A percentile compares a stretch with the other conserved stretches of the same genome.
Conservation (phyloP, 2,113 vertebrate genomes). For the Scolopax mira region DNA sequence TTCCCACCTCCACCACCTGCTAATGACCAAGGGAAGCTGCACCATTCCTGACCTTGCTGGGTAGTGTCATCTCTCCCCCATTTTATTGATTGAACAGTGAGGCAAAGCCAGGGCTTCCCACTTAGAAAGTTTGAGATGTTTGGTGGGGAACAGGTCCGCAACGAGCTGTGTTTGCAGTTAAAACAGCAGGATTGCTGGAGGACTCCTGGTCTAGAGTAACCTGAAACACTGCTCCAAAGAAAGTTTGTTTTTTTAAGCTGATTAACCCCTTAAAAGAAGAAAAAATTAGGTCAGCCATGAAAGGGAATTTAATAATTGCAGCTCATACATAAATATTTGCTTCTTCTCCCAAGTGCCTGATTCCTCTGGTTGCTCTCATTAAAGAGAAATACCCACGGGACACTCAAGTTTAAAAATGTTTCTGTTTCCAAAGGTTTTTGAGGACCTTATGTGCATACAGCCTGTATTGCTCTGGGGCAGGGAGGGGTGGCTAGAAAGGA, state of each 20-base stretch:
- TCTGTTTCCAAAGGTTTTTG: background rate
- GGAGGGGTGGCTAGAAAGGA: background rate
- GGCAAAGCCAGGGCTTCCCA: background rate
- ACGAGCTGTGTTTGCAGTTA: background rate
- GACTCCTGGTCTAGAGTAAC: background rate
- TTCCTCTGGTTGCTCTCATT: background rate
- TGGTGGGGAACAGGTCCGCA: background rate
- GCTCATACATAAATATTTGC: slow-evolving; percentile 40
- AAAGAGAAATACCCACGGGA: background rate
- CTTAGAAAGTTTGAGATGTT: background rate
- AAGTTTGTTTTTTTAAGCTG: background rate
- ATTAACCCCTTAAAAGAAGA: slow-evolving; percentile 12
- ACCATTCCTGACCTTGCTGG: background rate
- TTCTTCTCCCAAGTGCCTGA: background rate
- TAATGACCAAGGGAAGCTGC: background rate
- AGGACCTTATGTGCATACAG: background rate
- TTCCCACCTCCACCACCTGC: background rate
- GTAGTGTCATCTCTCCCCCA: background rate
- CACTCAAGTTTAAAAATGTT: background rate
- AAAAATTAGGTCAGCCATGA: background rate
- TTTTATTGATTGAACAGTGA: background rate
- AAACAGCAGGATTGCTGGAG: background rate
- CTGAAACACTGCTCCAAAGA: background rate
- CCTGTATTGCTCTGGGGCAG: background rate
- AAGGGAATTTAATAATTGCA: slow-evolving; percentile 31